Evolutionary conservation across 53 echinoderm and acorn worm species (phyloP).

Genomic region (Apostichopus leukothele): DNA sequence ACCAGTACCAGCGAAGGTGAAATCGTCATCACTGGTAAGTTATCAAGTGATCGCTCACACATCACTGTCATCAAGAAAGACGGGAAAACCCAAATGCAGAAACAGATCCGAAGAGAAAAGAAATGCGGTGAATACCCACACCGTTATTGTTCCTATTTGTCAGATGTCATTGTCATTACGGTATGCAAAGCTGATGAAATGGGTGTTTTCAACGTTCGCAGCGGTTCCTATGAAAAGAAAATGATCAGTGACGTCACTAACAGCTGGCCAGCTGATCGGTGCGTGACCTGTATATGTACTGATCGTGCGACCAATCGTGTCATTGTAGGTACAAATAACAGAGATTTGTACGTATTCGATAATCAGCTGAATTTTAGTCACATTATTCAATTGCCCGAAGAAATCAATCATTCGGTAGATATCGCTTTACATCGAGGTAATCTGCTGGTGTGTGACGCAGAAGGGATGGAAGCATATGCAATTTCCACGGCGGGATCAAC

Average conservation of each 20-base stretch:
- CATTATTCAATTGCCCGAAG: background rate
- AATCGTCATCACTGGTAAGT: background rate
- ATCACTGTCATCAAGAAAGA: slow-evolving; percentile 23
- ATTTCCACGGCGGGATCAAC: background rate
- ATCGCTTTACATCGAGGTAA: background rate
- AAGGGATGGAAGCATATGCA: background rate
- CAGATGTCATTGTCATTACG: background rate
- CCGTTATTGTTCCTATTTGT: background rate
- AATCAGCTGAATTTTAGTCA: slow-evolving; percentile 13
- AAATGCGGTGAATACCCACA: background rate
- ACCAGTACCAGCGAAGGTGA: slow-evolving; percentile 3
- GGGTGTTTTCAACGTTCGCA: background rate
- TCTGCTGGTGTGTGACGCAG: slow-evolving; percentile 9
- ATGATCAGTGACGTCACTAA: background rate
- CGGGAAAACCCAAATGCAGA: background rate
- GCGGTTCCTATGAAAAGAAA: background rate
- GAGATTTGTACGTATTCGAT: slow-evolving; percentile 16
- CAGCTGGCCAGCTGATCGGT: background rate
- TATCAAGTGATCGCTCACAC: background rate
- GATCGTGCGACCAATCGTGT: background rate
- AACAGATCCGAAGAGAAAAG: background rate
- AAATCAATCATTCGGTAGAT: background rate
- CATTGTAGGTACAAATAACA: slow-evolving; percentile 11
- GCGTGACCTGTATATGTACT: background rate
- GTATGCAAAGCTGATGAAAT: slow-evolving; percentile 14